A percentile compares a stretch with the other conserved stretches of the same genome.
Evolutionary conservation across 2,888 invertebrate genomes (phyloP).

Genomic region (Eupithecia centaureata): DNA sequence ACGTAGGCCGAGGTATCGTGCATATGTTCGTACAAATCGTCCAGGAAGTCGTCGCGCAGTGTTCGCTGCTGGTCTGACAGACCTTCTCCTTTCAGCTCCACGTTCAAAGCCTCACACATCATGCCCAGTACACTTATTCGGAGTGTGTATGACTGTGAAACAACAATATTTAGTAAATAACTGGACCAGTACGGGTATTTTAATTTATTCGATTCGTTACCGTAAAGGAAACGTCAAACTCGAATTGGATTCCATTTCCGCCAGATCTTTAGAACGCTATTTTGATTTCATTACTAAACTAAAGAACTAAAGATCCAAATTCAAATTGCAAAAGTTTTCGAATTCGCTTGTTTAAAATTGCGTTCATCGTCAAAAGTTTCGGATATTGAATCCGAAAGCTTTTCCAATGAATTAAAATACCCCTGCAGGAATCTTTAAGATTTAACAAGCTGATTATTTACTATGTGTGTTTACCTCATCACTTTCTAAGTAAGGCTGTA

Average conservation of each 20-base stretch:
- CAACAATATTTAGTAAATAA: not conserved
- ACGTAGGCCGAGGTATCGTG: constrained; percentile 94
- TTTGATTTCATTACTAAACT: not conserved
- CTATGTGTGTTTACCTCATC: constrained; percentile 70
- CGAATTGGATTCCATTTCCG: too few species aligned
- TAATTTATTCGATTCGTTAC: too few species aligned
- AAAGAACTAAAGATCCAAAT: too few species aligned
- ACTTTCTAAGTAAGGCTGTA: constrained; percentile 85
- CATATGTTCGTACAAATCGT: constrained; percentile 91
- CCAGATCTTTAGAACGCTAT: not conserved
- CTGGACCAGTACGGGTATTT: too few species aligned
- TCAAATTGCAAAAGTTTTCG: too few species aligned
- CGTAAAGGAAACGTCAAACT: too few species aligned
- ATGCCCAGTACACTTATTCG: constrained; percentile 93
- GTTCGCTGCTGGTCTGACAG: constrained; percentile 86
- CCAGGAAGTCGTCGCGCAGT: constrained; percentile 91
- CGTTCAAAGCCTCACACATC: constrained; percentile 90
- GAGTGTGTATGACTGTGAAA: constrained; percentile 84
- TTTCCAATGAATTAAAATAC: too few species aligned
- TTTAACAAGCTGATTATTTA: constrained; percentile 1
- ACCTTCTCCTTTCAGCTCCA: constrained; percentile 89
- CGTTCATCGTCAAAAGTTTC: too few species aligned
- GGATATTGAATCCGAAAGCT: too few species aligned
- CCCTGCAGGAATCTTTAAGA: too few species aligned
- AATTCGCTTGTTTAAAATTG: too few species aligned